Evolutionary conservation across 2,797 vertebrate species (phyloP).

Genomic region (Nannoperca australis): DNA sequence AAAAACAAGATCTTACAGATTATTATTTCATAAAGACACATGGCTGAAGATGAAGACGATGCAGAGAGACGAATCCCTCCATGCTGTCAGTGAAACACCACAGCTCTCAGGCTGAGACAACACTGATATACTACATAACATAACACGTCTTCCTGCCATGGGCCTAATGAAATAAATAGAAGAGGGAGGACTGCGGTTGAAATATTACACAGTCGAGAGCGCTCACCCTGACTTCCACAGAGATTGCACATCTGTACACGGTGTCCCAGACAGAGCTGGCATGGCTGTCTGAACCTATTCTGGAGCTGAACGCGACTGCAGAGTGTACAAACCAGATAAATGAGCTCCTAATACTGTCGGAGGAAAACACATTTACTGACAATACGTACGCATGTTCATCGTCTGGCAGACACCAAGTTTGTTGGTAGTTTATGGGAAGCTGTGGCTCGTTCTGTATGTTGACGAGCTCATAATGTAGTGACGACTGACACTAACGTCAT

Average conservation of each 20-base stretch:
- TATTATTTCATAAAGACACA: constrained; percentile 10
- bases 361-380: constrained; percentile 5
- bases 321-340: constrained; percentile 28
- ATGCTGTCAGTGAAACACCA: background rate
- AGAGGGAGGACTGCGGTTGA: constrained; percentile 1
- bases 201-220: constrained; percentile 9
- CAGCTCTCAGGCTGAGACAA: constrained; percentile 20
- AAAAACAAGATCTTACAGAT: constrained; percentile 1
- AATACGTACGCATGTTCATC: background rate
- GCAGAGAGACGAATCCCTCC: background rate
- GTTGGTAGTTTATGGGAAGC: background rate
- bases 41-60: background rate
- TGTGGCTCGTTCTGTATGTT: background rate
- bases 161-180: constrained; percentile 36
- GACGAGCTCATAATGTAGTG: background rate
- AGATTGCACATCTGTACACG: constrained; percentile 9
- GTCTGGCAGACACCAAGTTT: background rate
- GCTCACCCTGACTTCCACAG: constrained; percentile 19
- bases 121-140: background rate
- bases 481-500: background rate
- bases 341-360: constrained; percentile 3
- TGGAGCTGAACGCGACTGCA: constrained; percentile 14
- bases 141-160: constrained; percentile 19
- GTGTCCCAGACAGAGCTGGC: constrained; percentile 6
- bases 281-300: constrained; percentile 7